Percentiles rank a stretch among this genome's conserved stretches.
Evolutionary conservation across 2,113 vertebrate species (phyloP).

Genomic region (Emydocephalus ijimae): DNA sequence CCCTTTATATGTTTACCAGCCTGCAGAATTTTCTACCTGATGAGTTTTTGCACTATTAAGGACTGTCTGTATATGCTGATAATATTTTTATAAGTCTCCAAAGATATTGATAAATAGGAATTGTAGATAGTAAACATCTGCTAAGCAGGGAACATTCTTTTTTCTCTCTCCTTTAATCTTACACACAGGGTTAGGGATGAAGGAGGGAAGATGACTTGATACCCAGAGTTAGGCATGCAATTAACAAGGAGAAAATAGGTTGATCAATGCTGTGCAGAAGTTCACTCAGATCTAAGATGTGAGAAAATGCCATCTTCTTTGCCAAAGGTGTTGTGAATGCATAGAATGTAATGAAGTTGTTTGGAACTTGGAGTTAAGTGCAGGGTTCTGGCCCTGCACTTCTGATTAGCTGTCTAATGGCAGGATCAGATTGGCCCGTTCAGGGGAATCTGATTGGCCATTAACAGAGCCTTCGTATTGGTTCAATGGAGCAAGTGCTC

Average conservation of each 20-base stretch:
- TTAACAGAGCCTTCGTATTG: too few relatives aligned
- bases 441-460: too few relatives aligned
- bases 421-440: too few relatives aligned
- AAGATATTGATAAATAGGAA: not conserved
- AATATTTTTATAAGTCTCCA: not conserved
- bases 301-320: not conserved
- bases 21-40: not conserved
- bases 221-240: not conserved
- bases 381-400: too few relatives aligned
- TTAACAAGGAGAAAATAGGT: not conserved
- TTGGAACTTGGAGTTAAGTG: too few relatives aligned
- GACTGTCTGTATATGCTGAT: not conserved
- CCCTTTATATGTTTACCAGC: not conserved
- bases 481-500: too few relatives aligned
- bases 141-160: not conserved
- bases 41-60: not conserved
- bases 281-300: not conserved
- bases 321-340: too few relatives aligned
- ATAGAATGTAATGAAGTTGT: too few relatives aligned
- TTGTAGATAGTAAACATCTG: not conserved
- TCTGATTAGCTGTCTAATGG: too few relatives aligned
- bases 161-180: not conserved
- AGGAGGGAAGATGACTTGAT: not conserved
- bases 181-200: not conserved
- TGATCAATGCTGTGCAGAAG: not conserved